These are phyloP conservation scores for Cordilura impudica DNA, from an alignment of 2,888 invertebrate genomes.

Conservation along the genomic window DNA sequence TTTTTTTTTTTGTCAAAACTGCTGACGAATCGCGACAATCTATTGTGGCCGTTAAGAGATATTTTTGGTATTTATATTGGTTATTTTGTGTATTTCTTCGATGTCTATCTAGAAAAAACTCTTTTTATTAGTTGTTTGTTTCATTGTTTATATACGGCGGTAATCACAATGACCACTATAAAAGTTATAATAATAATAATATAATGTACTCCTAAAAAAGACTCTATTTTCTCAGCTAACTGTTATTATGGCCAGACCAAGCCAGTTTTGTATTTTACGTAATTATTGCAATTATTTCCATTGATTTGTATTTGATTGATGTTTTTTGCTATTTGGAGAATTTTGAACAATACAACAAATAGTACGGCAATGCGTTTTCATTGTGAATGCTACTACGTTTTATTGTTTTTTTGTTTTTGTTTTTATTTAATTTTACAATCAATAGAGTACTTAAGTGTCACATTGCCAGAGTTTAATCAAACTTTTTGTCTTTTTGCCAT, in stretches of 20 bases:
- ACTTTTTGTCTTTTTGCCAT: background rate
- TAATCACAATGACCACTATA: constrained; percentile 44
- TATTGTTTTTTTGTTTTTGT: no score
- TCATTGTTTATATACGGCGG: constrained; percentile 33
- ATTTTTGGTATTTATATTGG: constrained; percentile 4
- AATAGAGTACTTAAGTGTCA: background rate
- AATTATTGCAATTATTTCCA: constrained; percentile 60
- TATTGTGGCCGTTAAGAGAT: constrained; percentile 39
- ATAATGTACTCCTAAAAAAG: constrained; percentile 2
- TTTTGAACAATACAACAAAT: background rate
- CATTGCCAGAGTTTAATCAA: background rate
- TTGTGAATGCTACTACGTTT: background rate
- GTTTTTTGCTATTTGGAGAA: constrained; percentile 10
- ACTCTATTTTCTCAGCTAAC: constrained; percentile 44
- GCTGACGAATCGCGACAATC: constrained; percentile 39
- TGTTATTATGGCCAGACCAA: constrained; percentile 2
- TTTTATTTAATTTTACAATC: background rate
- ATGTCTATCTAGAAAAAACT: background rate
- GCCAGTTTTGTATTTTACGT: constrained; percentile 48
- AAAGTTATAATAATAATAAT: constrained; percentile 31
- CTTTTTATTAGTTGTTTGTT: background rate
- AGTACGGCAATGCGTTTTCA: constrained; percentile 1
- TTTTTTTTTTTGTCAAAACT: constrained; percentile 20
- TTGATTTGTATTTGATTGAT: constrained; percentile 50
- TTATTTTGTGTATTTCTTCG: background rate